phyloP scores from a whole-genome alignment of 1,140 invertebrate genomes.

The Panulirus ornatus region DNA sequence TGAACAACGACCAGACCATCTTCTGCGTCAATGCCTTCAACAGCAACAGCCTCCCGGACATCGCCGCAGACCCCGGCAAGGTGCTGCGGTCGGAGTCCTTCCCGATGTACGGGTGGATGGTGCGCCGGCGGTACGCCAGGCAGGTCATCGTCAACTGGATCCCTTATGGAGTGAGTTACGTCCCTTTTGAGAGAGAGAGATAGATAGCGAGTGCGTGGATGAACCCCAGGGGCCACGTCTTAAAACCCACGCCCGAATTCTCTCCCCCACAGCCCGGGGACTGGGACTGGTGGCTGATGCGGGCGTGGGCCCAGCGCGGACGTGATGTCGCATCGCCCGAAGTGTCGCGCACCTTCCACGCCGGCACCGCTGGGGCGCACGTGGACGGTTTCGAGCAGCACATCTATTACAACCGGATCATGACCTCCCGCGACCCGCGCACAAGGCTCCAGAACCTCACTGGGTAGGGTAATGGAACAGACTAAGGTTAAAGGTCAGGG shows the following conservation, averaged over 20 bases:
- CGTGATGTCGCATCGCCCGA: constrained; percentile 46
- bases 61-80: constrained; percentile 15
- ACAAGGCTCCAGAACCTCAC: background rate
- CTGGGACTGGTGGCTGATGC: constrained; percentile 61
- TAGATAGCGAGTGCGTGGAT: background rate
- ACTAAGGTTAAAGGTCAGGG: background rate
- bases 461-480: constrained; percentile 3
- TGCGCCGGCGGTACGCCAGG: constrained; percentile 31
- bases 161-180: constrained; percentile 29
- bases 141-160: constrained; percentile 50
- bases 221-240: background rate
- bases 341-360: constrained; percentile 46
- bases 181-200: too few relatives aligned
- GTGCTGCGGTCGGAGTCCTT: constrained; percentile 45
- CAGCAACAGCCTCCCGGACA: constrained; percentile 53
- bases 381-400: constrained; percentile 60
- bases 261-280: constrained; percentile 32
- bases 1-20: constrained; percentile 40
- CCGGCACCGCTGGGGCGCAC: constrained; percentile 26
- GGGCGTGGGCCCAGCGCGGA: constrained; percentile 28
- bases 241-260: background rate
- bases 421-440: background rate
- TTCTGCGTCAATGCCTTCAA: constrained; percentile 63
- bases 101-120: constrained; percentile 64
- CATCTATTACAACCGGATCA: constrained; percentile 38